Percentiles rank a stretch among this genome's conserved stretches.
phyloP scores from a whole-genome alignment of 2,113 vertebrate species.

The Rutilus rutilus region DNA sequence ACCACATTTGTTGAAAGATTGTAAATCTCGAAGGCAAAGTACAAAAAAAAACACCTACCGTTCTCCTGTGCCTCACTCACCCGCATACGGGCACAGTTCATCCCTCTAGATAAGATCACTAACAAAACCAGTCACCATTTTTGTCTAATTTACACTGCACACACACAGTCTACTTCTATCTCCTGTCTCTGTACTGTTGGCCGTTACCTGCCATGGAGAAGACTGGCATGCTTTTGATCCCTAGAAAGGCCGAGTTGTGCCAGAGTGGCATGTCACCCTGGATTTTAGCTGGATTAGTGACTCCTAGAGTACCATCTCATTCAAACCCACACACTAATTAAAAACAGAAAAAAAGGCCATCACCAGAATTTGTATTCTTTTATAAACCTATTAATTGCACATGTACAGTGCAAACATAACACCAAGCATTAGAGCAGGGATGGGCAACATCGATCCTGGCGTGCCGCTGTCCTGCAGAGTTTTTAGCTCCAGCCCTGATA shows the following conservation, averaged over 20 bases:
- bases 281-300: constrained; percentile 63
- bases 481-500: no score
- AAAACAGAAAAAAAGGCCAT: background rate
- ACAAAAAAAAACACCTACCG: background rate
- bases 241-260: constrained; percentile 5
- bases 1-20: background rate
- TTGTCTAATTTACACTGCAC: background rate
- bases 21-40: background rate
- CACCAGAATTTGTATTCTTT: background rate
- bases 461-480: no score
- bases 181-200: constrained; percentile 8
- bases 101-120: background rate
- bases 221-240: constrained; percentile 10
- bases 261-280: constrained; percentile 39
- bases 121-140: background rate
- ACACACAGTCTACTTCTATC: background rate
- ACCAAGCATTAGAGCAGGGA: no score
- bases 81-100: background rate
- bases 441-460: no score
- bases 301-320: constrained; percentile 45
- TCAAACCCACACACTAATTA: constrained; percentile 27
- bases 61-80: background rate
- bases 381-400: background rate
- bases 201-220: constrained; percentile 48
- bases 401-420: no score